Base-by-base conservation (phyloP, 92 coral and sea anemone species). In the Umimayanthus kanabou region DNA sequence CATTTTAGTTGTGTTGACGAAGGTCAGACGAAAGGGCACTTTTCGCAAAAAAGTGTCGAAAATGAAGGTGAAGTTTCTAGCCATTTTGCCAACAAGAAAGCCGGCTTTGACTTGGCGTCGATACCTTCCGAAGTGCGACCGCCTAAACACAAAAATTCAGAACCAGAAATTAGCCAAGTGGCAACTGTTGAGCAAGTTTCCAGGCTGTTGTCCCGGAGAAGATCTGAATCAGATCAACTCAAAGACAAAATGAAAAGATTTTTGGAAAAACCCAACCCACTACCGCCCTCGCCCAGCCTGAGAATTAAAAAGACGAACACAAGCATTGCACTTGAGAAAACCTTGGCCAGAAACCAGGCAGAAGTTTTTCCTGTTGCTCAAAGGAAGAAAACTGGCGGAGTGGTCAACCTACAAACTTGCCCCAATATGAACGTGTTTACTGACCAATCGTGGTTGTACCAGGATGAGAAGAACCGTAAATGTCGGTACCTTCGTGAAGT, bases 361-460 rank as follows among this genome's bases (percentile, higher is more conserved):
- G 88, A 80, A 40, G 47, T 42, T 40, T 72, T 57, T 39, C 90
- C 57, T 16, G 79, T 55, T 61, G 28, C 37, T 47, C 81, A 85
- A 9, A 89, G 98, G 7, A 89, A 88, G 53, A 91, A 81, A 71
- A 88, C 80, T 57, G 87, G 65, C 9, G 98, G 93, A 26, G 78
- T 89, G 2, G 90, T 94, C 0, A 94, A 94, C 37, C 69, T 92
- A 10, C 98, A 94, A 80, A 92, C 95, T 9, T 94, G 98, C 67
- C 95, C 95, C 1, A 91, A 76, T 55, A 64, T 91, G 80, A 94
- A 94, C 83, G 53, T 92, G 69, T 92, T 84, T 11, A 45, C 88
- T 4, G 95, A 94, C 79, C 88, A 88, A 58, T 91, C 95, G 18
- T 94, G 98, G 98, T 79, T 91, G 88, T 94, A 94, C 81, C 95